phyloP scores from a whole-genome alignment of 2,113 vertebrate species.

The Willisornis vidua region DNA sequence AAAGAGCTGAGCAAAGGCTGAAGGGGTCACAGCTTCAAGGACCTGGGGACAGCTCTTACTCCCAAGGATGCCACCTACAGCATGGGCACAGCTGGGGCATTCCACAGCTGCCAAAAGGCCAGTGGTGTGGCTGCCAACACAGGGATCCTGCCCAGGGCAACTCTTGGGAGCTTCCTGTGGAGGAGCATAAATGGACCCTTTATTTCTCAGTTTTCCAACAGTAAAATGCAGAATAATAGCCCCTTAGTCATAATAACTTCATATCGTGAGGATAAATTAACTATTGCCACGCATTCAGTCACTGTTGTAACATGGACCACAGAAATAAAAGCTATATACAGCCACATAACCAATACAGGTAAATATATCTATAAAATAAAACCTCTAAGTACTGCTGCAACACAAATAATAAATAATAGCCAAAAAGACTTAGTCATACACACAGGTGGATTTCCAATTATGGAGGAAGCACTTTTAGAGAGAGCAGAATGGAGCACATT shows the following conservation, averaged over 20 bases:
- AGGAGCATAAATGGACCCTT: not conserved
- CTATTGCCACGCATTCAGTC: not conserved
- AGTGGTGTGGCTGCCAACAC: not conserved
- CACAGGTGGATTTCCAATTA: not conserved
- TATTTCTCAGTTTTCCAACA: not conserved
- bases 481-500: not conserved
- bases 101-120: not conserved
- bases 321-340: not conserved
- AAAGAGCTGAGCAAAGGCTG: not conserved
- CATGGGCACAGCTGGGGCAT: not conserved
- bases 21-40: fast-evolving
- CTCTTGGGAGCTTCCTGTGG: not conserved
- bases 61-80: not conserved
- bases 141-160: not conserved
- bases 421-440: not conserved
- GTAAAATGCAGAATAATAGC: not conserved
- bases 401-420: constrained; percentile 43
- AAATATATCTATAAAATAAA: constrained; percentile 42
- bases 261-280: not conserved
- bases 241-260: not conserved
- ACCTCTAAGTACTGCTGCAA: not conserved
- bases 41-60: not conserved
- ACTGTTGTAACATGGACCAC: not conserved
- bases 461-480: constrained; percentile 15
- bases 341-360: not conserved